Evolutionary conservation across 2,113 vertebrate species (phyloP), one percentile per base, ranked within the genome.

Genomic region (Clarias gariepinus): DNA sequence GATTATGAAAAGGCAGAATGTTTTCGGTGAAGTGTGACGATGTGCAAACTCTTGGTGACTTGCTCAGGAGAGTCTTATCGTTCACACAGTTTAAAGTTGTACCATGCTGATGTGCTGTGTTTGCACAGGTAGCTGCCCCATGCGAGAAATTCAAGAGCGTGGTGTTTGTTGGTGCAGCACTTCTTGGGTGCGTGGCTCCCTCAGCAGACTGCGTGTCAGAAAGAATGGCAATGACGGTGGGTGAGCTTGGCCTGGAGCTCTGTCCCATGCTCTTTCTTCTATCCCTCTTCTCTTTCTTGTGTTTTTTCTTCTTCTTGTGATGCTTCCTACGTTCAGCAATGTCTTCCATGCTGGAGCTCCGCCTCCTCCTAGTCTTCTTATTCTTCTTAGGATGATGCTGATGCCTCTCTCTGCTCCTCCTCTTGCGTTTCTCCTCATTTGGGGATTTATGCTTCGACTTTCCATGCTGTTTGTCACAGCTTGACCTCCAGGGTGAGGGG

Each of bases 381-480:
- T 93, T 96, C 78, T 90, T 94, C 87, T 92, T 96, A 88, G 93
- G 96, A 53, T 3, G 47, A 9, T 57, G 47, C 21, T 0, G 90
- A 77, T 89, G 95, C 85, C 91, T 93, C 30, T 96, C 95, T 0
- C 92, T 94, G 82, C 92, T 93, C 87, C 82, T 90, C 86, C 87
- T 93, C 83, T 91, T 95, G 23, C 94, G 94, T 85, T 93, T 95
- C 19, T 93, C 93, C 82, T 97, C 97, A 87, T 99, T 97, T 15
- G 95, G 95, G 10, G 96, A 96, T 94, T 99, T 99, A 81, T 97
- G 97, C 89, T 98, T 98, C 71, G 96, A 96, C 90, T 99, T 98
- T 7, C 96, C 97, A 21, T 96, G 91, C 13, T 96, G 96, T 73
- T 99, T 98, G 87, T 97, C 96, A 7, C 88, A 93, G 84, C 94